Base-by-base conservation (phyloP, 2,888 invertebrate genomes). In the Liposcelis brunnea region DNA sequence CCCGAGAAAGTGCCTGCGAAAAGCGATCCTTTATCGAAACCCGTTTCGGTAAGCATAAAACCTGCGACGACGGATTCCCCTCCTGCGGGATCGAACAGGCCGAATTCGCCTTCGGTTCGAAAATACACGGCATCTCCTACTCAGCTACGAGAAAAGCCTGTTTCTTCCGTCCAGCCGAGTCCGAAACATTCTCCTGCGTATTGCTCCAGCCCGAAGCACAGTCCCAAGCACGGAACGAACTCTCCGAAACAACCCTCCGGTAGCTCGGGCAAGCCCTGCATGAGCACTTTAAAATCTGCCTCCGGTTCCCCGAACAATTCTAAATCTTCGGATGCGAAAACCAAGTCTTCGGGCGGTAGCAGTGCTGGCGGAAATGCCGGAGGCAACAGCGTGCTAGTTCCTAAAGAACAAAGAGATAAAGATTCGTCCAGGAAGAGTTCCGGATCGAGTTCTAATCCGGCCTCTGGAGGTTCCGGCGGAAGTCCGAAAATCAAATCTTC, bases 231-330 rank as follows among this genome's bases (percentile, higher is more conserved):
- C 58, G 78, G 78, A 43, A 75, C 79, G 14, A 76, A 78, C 11
- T 84, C 84, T 12, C 85, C 86, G 15, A 86, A 85, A 59, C 84
- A 84, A 0, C 67, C 67, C 18, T 72, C 75, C 1, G 71, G 77
- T 11, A 70, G 73, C 47, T 78, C 83, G 1, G 87, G 87, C 1
- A 89, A 89, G 58, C 87, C 87, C 1, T 86, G 86, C 56, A 85
- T 89, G 83, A 84, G 85, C 0, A 76, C 86, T 1, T 62, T 87
- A 16, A 87, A 87, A 59, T 86, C 80, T 32, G 84, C 85, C 1
- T 71, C 77, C 1, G 75, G 75, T 56, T 78, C 80, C 2, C 78
- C 79, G 2, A 75, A 54, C 38, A 49, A 46, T 37, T 40, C 73
- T n/a, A 71, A 71, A 58, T 63, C 66, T 3, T 59, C 64, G 8